Evolutionary conservation across 1,140 invertebrate genomes (phyloP).

Genomic region (Zaprionus kolodkinae): DNA sequence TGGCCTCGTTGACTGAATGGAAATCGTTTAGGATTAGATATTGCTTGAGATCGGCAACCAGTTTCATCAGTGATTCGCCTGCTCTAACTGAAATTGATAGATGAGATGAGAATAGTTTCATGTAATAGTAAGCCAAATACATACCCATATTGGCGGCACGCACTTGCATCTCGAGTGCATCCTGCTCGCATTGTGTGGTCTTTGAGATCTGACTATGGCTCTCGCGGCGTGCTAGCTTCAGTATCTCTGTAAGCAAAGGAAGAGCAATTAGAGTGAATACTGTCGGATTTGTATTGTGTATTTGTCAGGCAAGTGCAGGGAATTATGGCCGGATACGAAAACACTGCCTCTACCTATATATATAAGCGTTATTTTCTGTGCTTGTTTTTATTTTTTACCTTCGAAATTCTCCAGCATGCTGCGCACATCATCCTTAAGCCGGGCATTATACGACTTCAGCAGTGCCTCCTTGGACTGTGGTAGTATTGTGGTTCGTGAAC

Average conservation of each 20-base stretch:
- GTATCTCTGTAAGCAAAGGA: conserved; percentile 89
- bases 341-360: neutral
- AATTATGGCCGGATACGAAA: conserved; percentile 76
- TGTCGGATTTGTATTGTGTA: too few relatives aligned
- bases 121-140: conserved; percentile 38
- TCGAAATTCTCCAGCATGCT: conserved; percentile 98
- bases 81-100: conserved; percentile 89
- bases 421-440: conserved; percentile 97
- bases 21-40: conserved; percentile 98
- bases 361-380: neutral
- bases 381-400: conserved; percentile 86
- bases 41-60: conserved; percentile 98
- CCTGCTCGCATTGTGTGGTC: conserved; percentile 96
- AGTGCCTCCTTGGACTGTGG: conserved; percentile 97
- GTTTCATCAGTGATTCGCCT: conserved; percentile 97
- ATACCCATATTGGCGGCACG: conserved; percentile 96
- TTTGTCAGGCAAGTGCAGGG: conserved; percentile 91
- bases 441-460: conserved; percentile 95
- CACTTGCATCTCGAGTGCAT: conserved; percentile 98
- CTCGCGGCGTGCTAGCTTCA: conserved; percentile 96
- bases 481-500: conserved; percentile 85
- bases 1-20: conserved; percentile 97
- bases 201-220: conserved; percentile 94
- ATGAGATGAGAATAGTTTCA: neutral
- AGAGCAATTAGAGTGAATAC: too few relatives aligned